A percentile compares a stretch with the other conserved stretches of the same genome.
Evolutionary conservation across 2,797 vertebrate genomes (phyloP).

Genomic region (Melanotaenia maccullochi): DNA sequence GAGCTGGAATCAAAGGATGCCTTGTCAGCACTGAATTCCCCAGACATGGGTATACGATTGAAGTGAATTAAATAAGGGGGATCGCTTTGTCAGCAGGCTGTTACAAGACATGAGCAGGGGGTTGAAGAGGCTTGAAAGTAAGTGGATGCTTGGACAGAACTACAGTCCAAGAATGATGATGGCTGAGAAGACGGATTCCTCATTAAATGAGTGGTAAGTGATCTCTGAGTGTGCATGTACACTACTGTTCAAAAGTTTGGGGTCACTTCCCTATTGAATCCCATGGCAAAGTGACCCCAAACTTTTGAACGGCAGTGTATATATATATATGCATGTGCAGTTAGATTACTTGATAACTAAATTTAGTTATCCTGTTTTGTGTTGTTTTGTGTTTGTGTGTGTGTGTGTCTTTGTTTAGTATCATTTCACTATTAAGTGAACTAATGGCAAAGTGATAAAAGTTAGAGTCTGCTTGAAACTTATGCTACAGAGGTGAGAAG

Average conservation of each 20-base stretch:
- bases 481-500: conserved; percentile 43
- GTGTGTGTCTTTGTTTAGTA: conserved; percentile 7
- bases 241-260: too few relatives aligned
- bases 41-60: conserved; percentile 60
- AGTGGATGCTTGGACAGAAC: conserved; percentile 53
- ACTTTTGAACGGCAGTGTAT: too few relatives aligned
- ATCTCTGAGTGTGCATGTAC: conserved; percentile 1
- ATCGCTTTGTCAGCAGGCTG: conserved; percentile 65
- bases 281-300: too few relatives aligned
- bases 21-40: conserved; percentile 77
- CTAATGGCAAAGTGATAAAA: conserved; percentile 4
- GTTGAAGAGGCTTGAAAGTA: conserved; percentile 49
- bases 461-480: conserved; percentile 22
- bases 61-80: conserved; percentile 62
- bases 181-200: conserved; percentile 39
- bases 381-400: neutral
- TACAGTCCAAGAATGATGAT: conserved; percentile 45
- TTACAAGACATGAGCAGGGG: conserved; percentile 52
- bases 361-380: neutral
- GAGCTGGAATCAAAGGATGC: conserved; percentile 77
- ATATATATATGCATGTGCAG: neutral
- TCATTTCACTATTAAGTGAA: conserved; percentile 1
- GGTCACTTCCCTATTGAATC: too few relatives aligned
- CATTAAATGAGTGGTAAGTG: conserved; percentile 44
- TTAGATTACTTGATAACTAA: neutral